Evolutionary conservation across 2,797 vertebrate genomes (phyloP).

Genomic region (Poeciliopsis gracilis): DNA sequence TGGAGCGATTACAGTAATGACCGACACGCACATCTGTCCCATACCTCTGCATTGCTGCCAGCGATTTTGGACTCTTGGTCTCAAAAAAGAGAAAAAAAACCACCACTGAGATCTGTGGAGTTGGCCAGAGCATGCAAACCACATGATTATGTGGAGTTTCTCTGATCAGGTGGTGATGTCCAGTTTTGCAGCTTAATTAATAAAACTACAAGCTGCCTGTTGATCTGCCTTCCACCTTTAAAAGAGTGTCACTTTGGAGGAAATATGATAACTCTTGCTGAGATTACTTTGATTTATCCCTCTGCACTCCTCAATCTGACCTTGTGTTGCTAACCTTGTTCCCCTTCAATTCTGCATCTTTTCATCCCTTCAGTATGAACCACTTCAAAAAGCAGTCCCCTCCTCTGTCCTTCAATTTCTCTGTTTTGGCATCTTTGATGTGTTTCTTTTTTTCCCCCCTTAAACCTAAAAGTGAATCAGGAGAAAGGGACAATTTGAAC

Average conservation of each 20-base stretch:
- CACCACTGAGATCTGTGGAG: conserved; percentile 14
- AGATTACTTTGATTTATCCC: conserved; percentile 40
- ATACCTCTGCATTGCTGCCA: conserved; percentile 63
- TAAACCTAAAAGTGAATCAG: conserved; percentile 40
- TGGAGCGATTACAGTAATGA: conserved; percentile 81
- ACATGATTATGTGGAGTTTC: conserved; percentile 14
- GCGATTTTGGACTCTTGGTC: conserved; percentile 43
- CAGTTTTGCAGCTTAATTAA: conserved; percentile 13
- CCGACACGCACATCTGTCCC: conserved; percentile 73
- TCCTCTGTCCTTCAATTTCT: conserved; percentile 16
- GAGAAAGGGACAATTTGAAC: conserved; percentile 41
- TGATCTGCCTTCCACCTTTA: conserved; percentile 10
- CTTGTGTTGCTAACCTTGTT: conserved; percentile 14
- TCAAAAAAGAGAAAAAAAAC: background rate
- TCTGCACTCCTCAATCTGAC: conserved; percentile 19
- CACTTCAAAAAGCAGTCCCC: conserved; percentile 28
- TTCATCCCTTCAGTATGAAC: conserved; percentile 34
- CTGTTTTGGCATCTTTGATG: conserved; percentile 29
- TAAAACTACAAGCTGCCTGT: conserved; percentile 14
- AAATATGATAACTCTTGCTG: conserved; percentile 30
- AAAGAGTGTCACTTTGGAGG: conserved; percentile 11
- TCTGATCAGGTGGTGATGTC: background rate
- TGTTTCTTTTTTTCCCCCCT: conserved; percentile 20
- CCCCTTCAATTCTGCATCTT: conserved; percentile 29
- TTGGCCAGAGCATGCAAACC: conserved; percentile 20